Base-by-base conservation (phyloP, 2,888 invertebrate species). In the Eumerus sabulonum region DNA sequence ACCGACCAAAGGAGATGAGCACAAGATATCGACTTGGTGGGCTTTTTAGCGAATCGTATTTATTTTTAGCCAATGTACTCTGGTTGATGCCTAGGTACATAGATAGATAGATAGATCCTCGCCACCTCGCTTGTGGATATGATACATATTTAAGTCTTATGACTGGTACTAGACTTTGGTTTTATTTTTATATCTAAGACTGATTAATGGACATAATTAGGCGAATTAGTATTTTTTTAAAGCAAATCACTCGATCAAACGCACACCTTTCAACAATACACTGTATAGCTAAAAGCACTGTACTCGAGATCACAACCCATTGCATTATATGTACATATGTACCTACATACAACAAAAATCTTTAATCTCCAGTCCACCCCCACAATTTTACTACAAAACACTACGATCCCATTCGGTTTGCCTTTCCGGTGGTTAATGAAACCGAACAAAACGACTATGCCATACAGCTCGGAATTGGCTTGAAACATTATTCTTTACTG, bases 31-130 rank as follows among this genome's bases (percentile, higher is more conserved):
- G 66, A 66, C 76, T 76, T 71, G 71, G 56, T 71, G 76, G 71
- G 62, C 71, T 66, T 74, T 71, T 76, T 71, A 66, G 60, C 76
- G 62, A 76, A 76, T 60, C 54, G 44, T 50, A 62, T 71, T 62
- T 76, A 76, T 76, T 76, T 76, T 76, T 76, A 76, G 71, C 56
- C 47, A 18, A 17, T 16, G 35, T 13, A 47, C 54, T 48, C 50
- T 44, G 12, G 40, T 9, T 11, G 27, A 27, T 4, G n/a, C n/a
- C n/a, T 27, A 4, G 27, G 27, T 27, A n/a, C n/a, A n/a, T 27
- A 4, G 27, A 27, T 27, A 7, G 27, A 7, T 27, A 27, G 27
- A 27, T 27, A 7, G 27, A 27, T 27, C 27, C 27, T 27, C 27
- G 27, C 27, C 27, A 27, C 7, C 27, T 27, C 27, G 27, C 27